Base-by-base conservation (phyloP, 1,140 invertebrate species). In the Papilio polyxenes region DNA sequence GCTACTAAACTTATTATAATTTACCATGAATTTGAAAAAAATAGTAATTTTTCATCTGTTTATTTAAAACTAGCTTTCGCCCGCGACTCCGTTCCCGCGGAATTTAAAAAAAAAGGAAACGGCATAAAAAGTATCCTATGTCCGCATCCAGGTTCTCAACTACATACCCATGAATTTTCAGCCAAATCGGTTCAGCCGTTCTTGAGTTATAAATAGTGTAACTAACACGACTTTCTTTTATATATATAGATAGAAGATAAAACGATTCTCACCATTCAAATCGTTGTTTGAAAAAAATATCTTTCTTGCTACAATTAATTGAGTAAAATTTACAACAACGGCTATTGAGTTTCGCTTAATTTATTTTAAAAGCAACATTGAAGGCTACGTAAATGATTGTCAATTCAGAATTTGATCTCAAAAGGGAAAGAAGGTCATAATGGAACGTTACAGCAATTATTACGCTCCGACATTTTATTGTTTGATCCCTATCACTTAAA, bases 401-500 rank as follows among this genome's bases (percentile, higher is more conserved):
- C 75, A 56, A 77, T 77, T 77, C 75, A 77, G 48, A 51, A 77
- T 77, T 77, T 49, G 75, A 75, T 75, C 74, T 75, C 74, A 77
- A 77, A 77, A 77, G 48, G 44, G 37, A 40, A 77, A 44, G 40
- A 49, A 76, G 48, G 10, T n/a, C 13, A 53, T 76, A 76, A 77
- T 56, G 75, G 75, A 77, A 77, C 74, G 49, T 53, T 77, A 13
- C 48, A 51, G 20, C 75, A 77, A 77, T 56, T 53, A 77, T 77
- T 77, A 4, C 49, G 48, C 75, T 2, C 75, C 49, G 65, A 37
- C 31, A 49, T 77, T 53, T 77, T 77, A 77, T 77, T 77, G 75
- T 77, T 77, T 77, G 75, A 77, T 77, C 75, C 75, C 44, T 77
- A 77, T 77, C 75, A 77, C 49, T 77, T 77, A 31, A 53, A 77